Base-by-base conservation (phyloP, 2,888 invertebrate genomes). In the Cybosia mesomella region DNA sequence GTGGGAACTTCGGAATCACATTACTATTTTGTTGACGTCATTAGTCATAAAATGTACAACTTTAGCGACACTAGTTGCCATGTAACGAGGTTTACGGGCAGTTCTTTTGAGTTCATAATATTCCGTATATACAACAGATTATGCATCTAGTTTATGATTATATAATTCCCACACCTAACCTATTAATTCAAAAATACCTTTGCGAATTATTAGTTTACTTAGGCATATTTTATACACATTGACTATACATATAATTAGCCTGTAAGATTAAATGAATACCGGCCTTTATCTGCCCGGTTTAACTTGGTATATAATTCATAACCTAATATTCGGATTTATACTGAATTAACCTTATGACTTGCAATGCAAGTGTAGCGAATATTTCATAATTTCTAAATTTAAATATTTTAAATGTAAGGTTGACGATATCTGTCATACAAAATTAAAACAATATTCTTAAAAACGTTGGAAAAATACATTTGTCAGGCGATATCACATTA, bases 231-330 rank as follows among this genome's bases (percentile, higher is more conserved):
- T 84, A 90, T 89, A 93, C 89, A 92, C 91, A 92, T 78, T 70
- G 73, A 75, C 11, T 81, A 91, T 91, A 93, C 80, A 88, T 92
- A 92, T 86, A 92, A 91, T 81, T 90, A 93, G 92, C 92, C 92
- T 84, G 81, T 73, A 68, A 62, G 57, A 75, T 58, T 32, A 73
- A 73, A 34, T 67, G 65, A 81, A 76, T 71, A 79, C 72, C 74
- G 71, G 68, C 49, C 63, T 66, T 57, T 58, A 54, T 59, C 34
- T 21, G n/a, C 18, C 11, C 55, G 15, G 24, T 28, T 8, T 55
- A 55, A 2, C 18, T 24, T 55, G 24, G 24, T 11, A 15, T 15
- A 54, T 22, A n/a, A n/a, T 49, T n/a, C 1, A 49, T 49, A 18
- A 49, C n/a, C 43, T 43, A 43, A 43, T 43, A 43, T 43, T 43